Evolutionary conservation across 2,797 vertebrate species (phyloP), one percentile per base, ranked within the genome.

Genomic region (Spinus olivaceus): DNA sequence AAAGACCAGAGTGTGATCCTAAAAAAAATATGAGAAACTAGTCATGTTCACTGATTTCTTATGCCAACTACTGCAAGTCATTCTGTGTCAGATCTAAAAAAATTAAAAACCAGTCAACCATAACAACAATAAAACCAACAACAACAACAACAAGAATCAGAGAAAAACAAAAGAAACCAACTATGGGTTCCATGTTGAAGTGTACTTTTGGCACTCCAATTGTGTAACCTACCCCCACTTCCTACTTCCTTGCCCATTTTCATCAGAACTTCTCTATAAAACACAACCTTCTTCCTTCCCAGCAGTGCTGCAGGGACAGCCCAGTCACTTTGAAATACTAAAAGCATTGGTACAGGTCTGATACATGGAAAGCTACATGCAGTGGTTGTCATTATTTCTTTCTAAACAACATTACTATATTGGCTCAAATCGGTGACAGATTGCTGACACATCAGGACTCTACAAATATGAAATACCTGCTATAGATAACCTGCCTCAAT

Each of bases 201-300:
- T 0, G 0, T 24, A 28, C 9, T 66, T 79, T 69, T 32, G 41
- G 4, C 21, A 24, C 11, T 63, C 21, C 6, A 50, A 0, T 35
- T 14, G 4, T 9, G 14, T 32, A 59, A 53, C 10, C 11, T 74
- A 16, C 1, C 2, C 3, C 6, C 0, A 2, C 2, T 51, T 57
- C 18, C 19, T 25, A 37, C 37, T 37, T 37, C 10, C 37, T 37
- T 33, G 11, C 19, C 49, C 14, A 17, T 42, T 81, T 61, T 49
- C 50, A 22, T 41, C n/a, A 33, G n/a, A 54, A 32, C 6, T 50
- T 14, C 5, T 42, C 35, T 12, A 8, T 32, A 39, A 84, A 73
- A 50, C 11, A 6, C 2, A 7, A 6, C 11, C 2, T 69, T 71
- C 18, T 9, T 16, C 12, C 53, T 77, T 71, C 51, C 24, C 15